Percentiles rank a stretch among this genome's conserved stretches.
These are phyloP conservation scores for Carassius gibelio DNA, from an alignment of 2,113 vertebrate genomes.

Conservation along the genomic window DNA sequence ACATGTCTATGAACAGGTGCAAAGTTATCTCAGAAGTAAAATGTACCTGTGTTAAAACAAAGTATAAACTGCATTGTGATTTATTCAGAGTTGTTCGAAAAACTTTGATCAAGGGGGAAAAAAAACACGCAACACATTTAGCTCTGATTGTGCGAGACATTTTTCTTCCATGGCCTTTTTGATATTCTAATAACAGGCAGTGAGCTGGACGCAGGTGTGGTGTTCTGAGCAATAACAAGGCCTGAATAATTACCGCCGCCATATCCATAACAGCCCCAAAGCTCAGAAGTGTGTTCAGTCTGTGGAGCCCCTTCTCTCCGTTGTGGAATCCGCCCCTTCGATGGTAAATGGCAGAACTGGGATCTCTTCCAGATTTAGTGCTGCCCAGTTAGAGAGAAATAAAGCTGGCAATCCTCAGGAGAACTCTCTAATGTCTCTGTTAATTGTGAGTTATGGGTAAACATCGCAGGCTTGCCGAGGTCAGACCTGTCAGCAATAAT, in stretches of 20 bases:
- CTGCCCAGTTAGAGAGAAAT: constrained; percentile 95
- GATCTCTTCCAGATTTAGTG: constrained; percentile 95
- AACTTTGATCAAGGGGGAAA: neutral
- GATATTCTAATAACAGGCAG: constrained; percentile 90
- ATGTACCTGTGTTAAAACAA: constrained; percentile 62
- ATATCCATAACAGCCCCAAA: constrained; percentile 92
- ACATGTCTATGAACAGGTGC: constrained; percentile 79
- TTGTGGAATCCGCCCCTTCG: constrained; percentile 80
- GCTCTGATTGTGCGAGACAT: constrained; percentile 46
- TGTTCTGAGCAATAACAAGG: constrained; percentile 97
- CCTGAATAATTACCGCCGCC: constrained; percentile 98
- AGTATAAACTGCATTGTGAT: neutral
- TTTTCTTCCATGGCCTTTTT: constrained; percentile 75
- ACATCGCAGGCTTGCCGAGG: constrained; percentile 93
- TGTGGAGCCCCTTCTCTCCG: constrained; percentile 85
- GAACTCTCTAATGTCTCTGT: constrained; percentile 99
- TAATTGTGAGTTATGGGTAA: constrained; percentile 99
- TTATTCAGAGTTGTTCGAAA: neutral
- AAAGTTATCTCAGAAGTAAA: constrained; percentile 75
- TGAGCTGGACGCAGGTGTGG: constrained; percentile 96
- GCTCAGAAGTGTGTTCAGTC: constrained; percentile 94
- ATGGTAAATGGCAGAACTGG: constrained; percentile 97
- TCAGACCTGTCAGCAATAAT: constrained; percentile 98
- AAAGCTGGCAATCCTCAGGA: constrained; percentile 92
- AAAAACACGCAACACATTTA: constrained; percentile 35